These are phyloP conservation scores for Neopipo cinnamomea DNA, from an alignment of 2,113 vertebrate species.

Conservation along the genomic window DNA sequence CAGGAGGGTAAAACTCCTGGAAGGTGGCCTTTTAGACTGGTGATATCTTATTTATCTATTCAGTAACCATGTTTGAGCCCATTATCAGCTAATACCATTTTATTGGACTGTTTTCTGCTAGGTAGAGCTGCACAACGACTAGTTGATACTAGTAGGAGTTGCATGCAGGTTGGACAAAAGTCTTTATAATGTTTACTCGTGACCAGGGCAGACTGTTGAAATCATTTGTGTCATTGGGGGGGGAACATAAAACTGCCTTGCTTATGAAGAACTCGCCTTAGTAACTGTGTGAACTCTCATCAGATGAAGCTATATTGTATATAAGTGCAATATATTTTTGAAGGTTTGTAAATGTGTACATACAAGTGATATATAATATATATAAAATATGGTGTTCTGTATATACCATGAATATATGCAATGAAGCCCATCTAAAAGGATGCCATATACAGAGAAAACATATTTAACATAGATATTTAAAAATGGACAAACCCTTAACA, in stretches of 20 bases:
- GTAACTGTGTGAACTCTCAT: slow-evolving; percentile 43
- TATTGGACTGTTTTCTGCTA: slow-evolving; percentile 36
- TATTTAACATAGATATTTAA: slow-evolving; percentile 54
- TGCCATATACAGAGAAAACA: slow-evolving; percentile 15
- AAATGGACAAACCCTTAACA: neutral
- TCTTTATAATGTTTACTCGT: slow-evolving; percentile 54
- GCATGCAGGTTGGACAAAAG: slow-evolving; percentile 28
- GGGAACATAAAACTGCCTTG: slow-evolving; percentile 54
- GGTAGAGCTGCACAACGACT: slow-evolving; percentile 14
- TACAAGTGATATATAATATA: slow-evolving; percentile 73
- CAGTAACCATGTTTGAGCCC: neutral
- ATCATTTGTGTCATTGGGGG: slow-evolving; percentile 11
- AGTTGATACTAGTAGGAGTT: neutral
- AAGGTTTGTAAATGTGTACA: slow-evolving; percentile 82
- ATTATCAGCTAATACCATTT: neutral
- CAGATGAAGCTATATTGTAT: slow-evolving; percentile 69
- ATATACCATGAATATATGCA: slow-evolving; percentile 48
- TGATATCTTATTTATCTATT: slow-evolving; percentile 31
- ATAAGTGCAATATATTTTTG: slow-evolving; percentile 79
- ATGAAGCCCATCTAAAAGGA: slow-evolving; percentile 39
- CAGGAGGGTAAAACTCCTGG: neutral
- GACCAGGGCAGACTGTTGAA: slow-evolving; percentile 28
- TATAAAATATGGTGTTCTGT: slow-evolving; percentile 62
- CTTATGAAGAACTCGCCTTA: slow-evolving; percentile 68
- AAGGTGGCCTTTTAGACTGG: slow-evolving; percentile 38